phyloP scores from a whole-genome alignment of 1,140 invertebrate species.

The Mycetomoellerius zeteki region DNA sequence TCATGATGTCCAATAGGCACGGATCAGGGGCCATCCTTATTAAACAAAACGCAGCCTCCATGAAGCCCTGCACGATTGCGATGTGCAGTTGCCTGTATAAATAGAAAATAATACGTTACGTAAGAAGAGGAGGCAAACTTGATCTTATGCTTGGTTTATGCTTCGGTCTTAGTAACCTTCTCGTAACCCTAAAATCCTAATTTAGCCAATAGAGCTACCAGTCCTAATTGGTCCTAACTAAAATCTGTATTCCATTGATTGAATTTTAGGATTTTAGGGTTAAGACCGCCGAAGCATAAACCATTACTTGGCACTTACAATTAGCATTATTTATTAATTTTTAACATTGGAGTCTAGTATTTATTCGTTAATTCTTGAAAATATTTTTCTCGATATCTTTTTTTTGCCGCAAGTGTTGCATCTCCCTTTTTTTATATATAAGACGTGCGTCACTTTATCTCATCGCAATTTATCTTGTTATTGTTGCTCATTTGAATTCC shows the following conservation, averaged over 20 bases:
- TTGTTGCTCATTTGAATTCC: conserved; percentile 26
- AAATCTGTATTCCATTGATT: too few species aligned
- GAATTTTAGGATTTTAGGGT: too few species aligned
- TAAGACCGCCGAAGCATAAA: too few species aligned
- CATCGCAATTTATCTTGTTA: background rate
- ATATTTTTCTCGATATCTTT: background rate
- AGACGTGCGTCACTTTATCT: background rate
- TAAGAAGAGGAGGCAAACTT: background rate
- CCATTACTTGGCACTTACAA: background rate
- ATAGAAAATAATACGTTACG: conserved; percentile 3
- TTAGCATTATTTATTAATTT: conserved; percentile 5
- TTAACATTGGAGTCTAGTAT: background rate
- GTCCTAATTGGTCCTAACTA: too few species aligned
- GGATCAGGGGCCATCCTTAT: conserved; percentile 90
- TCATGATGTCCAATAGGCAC: conserved; percentile 90
- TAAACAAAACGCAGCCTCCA: conserved; percentile 89
- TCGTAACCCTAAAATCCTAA: too few species aligned
- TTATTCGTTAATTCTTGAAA: background rate
- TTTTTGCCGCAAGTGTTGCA: background rate
- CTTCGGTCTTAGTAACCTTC: too few species aligned
- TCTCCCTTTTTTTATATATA: background rate
- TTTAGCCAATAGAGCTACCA: too few species aligned
- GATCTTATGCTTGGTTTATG: too few species aligned
- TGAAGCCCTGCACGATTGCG: conserved; percentile 91
- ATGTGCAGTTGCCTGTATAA: conserved; percentile 91